Evolutionary conservation across 1,140 invertebrate species (phyloP).

Genomic region (Drosophila bocqueti): DNA sequence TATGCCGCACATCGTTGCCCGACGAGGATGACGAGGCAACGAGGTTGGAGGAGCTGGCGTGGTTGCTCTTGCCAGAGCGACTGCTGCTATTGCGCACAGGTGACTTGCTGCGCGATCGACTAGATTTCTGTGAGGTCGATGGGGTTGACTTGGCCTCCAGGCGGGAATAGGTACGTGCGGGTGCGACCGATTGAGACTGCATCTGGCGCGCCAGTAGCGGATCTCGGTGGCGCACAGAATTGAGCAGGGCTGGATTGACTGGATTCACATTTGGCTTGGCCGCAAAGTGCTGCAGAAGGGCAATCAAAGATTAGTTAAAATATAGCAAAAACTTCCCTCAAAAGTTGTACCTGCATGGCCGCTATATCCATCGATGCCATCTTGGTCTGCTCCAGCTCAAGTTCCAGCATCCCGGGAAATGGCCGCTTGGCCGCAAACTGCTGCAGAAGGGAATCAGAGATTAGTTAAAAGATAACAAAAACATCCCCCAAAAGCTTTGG

Average conservation of each 20-base stretch:
- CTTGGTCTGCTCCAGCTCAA: too few relatives aligned
- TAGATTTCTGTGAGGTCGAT: constrained; percentile 61
- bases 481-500: too few relatives aligned
- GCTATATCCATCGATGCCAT: too few relatives aligned
- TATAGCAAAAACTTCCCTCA: not conserved
- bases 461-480: too few relatives aligned
- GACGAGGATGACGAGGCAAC: constrained; percentile 69
- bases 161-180: constrained; percentile 48
- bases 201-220: constrained; percentile 87
- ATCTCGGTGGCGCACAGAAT: constrained; percentile 86
- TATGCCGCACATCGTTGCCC: constrained; percentile 59
- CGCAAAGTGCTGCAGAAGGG: constrained; percentile 31
- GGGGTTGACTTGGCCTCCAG: constrained; percentile 48
- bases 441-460: too few relatives aligned
- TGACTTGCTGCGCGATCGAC: constrained; percentile 77
- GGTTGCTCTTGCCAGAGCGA: not conserved
- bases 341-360: not conserved
- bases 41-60: constrained; percentile 4
- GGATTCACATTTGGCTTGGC: constrained; percentile 88
- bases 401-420: too few relatives aligned
- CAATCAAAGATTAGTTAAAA: not conserved
- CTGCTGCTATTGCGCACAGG: constrained; percentile 14
- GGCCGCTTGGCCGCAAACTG: too few relatives aligned
- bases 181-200: constrained; percentile 59
- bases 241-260: constrained; percentile 88